These are phyloP conservation scores for Zoanthus sansibaricus DNA, from an alignment of 92 coral and sea anemone genomes.

Conservation along the genomic window DNA sequence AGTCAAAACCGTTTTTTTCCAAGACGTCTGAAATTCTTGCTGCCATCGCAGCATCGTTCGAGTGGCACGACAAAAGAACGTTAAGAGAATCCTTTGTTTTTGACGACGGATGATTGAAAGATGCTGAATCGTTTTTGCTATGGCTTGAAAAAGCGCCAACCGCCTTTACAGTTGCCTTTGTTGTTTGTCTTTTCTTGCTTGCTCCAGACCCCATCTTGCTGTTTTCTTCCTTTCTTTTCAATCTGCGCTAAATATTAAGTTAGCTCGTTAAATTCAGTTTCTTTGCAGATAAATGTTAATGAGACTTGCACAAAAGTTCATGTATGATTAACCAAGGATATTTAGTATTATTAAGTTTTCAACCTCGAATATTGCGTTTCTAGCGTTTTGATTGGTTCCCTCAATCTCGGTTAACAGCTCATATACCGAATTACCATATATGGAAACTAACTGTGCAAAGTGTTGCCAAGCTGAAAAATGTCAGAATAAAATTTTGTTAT, in stretches of 20 bases:
- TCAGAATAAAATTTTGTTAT: no score
- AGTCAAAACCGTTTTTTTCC: conserved; percentile 47
- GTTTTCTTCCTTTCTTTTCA: not conserved
- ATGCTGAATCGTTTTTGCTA: not conserved
- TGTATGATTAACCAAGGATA: no score
- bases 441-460: no score
- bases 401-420: no score
- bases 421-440: no score
- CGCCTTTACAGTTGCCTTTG: conserved; percentile 1
- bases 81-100: conserved; percentile 11
- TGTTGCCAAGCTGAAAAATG: no score
- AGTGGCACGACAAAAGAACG: conserved; percentile 70
- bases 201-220: conserved; percentile 26
- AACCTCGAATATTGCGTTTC: no score
- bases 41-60: conserved; percentile 61
- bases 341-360: no score
- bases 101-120: not conserved
- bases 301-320: no score
- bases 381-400: no score
- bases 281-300: no score
- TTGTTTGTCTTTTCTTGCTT: conserved; percentile 22
- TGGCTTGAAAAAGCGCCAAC: conserved; percentile 13
- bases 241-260: not conserved
- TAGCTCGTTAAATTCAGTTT: not conserved
- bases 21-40: conserved; percentile 51